Base-by-base conservation (phyloP, 2,113 vertebrate genomes). In the Syngnathus scovelli region DNA sequence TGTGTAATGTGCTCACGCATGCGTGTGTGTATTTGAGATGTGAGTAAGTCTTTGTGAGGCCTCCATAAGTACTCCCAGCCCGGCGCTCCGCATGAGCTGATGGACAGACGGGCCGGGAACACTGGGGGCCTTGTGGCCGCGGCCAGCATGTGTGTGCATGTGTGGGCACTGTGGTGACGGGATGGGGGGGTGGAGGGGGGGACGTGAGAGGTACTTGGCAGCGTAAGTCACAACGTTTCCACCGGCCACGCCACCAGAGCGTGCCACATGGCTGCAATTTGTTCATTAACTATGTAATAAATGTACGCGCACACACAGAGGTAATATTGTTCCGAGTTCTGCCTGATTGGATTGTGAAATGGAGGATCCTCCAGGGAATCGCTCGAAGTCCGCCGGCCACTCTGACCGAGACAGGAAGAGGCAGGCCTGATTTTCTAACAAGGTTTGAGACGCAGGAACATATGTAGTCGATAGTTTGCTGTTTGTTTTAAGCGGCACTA, bases 191-290 rank as follows among this genome's bases (percentile, higher is more conserved):
- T 43, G 41, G 41, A 61, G 59, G 49, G 1, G 62, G 66, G n/a
- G 36, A 60, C 66, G 61, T 72, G 68, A 38, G 62, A 68, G 64
- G 61, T 43, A 41, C 55, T 66, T 65, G 70, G 67, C 38, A 44
- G 48, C 37, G 58, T 66, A 64, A 67, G 63, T 61, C 36, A 51
- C 64, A 65, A 62, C 67, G 55, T 80, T 41, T 73, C 41, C 70
- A 70, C 41, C 59, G 74, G 81, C 78, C 77, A 67, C 36, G 36
- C 81, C 81, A 83, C 76, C 77, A 82, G 81, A 66, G 77, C 83
- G 73, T 84, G 80, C 82, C 90, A 92, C 90, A 91, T 91, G 91
- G 90, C 88, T 87, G 83, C 90, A 91, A 91, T 92, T 90, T 90
- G 83, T 89, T 91, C 90, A 91, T 91, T 91, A 90, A 79, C 81